Percentiles rank a stretch among this genome's conserved stretches.
These are phyloP conservation scores for Ailuropoda melanoleuca DNA, from an alignment of 2,113 vertebrate genomes.

Conservation along the genomic window DNA sequence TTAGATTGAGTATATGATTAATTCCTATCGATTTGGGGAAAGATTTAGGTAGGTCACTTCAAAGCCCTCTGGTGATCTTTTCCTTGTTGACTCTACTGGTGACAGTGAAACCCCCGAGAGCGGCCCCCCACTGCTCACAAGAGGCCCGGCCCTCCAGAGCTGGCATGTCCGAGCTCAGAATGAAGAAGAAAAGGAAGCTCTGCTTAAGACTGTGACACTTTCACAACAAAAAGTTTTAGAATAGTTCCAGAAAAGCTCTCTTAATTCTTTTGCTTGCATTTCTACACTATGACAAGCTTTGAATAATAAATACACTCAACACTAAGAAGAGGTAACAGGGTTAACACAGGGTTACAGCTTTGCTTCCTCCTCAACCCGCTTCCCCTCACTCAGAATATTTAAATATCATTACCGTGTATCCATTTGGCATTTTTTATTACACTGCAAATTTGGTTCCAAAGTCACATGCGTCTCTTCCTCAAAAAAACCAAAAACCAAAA, in stretches of 20 bases:
- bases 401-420: background rate
- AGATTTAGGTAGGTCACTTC: background rate
- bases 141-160: background rate
- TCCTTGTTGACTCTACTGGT: conserved; percentile 8
- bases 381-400: conserved; percentile 35
- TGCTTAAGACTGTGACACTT: background rate
- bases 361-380: conserved; percentile 6
- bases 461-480: conserved; percentile 48
- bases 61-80: background rate
- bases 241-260: conserved; percentile 57
- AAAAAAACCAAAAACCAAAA: background rate
- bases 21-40: background rate
- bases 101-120: background rate
- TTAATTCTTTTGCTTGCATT: conserved; percentile 38
- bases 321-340: conserved; percentile 59
- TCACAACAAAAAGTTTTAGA: background rate
- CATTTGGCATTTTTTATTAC: conserved; percentile 67
- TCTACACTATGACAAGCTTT: conserved; percentile 61
- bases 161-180: background rate
- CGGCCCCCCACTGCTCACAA: background rate
- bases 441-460: conserved; percentile 69
- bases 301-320: conserved; percentile 70
- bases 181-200: background rate
- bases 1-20: background rate
- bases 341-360: background rate